Evolutionary conservation across 1,140 invertebrate species (phyloP).

Genomic region (Tetranychus cinnabarinus): DNA sequence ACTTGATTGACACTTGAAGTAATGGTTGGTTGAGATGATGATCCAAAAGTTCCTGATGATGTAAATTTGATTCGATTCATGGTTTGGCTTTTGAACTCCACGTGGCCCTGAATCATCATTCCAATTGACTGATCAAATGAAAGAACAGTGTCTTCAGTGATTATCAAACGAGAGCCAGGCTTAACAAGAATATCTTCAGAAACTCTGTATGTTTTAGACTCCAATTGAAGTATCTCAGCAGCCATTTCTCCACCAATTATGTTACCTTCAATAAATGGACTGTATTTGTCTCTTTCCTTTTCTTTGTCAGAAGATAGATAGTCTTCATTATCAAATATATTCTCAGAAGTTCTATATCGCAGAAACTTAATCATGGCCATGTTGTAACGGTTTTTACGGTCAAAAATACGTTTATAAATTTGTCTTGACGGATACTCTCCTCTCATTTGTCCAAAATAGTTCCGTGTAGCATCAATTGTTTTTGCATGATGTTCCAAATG

Average conservation of each 20-base stretch:
- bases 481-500: conserved; percentile 81
- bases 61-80: neutral
- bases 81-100: conserved; percentile 29
- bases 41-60: neutral
- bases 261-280: conserved; percentile 10
- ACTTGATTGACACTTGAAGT: neutral
- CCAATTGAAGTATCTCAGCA: conserved; percentile 43
- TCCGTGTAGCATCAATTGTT: conserved; percentile 73
- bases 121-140: conserved; percentile 63
- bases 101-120: conserved; percentile 78
- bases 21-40: neutral
- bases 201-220: conserved; percentile 52
- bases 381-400: conserved; percentile 73
- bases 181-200: conserved; percentile 64
- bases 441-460: conserved; percentile 52
- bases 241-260: conserved; percentile 67
- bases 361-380: conserved; percentile 61
- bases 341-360: conserved; percentile 40
- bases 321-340: conserved; percentile 15
- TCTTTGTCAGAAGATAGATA: conserved; percentile 16
- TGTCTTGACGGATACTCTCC: conserved; percentile 15
- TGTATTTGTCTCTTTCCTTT: conserved; percentile 11
- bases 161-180: conserved; percentile 47
- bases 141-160: conserved; percentile 63
- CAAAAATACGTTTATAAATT: conserved; percentile 48